Evolutionary conservation across 2,797 vertebrate genomes (phyloP), one percentile per base, ranked within the genome.

Genomic region (Taeniopygia guttata): DNA sequence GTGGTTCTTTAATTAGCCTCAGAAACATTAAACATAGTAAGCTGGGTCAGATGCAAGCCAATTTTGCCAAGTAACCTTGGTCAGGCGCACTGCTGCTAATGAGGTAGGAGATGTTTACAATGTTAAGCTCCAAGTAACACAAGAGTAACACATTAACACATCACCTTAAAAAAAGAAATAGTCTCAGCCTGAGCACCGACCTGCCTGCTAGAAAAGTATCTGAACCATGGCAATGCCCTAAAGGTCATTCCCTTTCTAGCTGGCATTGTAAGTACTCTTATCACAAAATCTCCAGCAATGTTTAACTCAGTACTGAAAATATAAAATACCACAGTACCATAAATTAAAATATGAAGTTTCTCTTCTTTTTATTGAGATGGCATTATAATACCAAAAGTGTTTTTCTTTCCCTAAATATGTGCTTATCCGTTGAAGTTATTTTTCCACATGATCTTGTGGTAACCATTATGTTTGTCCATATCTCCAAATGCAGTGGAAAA

Each of bases 281-380:
- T 91, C 94, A 81, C 52, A 60, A 59, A 69, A 90, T 88, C 86
- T 69, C 69, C 63, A 82, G 63, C 80, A 96, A 96, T 95, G 82
- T 94, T 96, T 95, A 95, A 93, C 92, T 54, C 55, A 54, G 62
- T 49, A 45, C 45, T 16, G 40, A 54, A 69, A 91, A 74, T 22
- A 77, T 3, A 51, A 91, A 89, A 88, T 62, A 76, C 83, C 29
- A 25, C 73, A 34, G 40, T 51, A 43, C 51, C 29, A 45, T 48
- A 66, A 83, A 66, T 46, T 62, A 56, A 58, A 90, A 78, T 3
- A 55, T 25, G 8, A 62, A 67, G 40, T n/a, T 84, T 45, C 43
- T 68, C 9, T 62, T 87, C 13, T 68, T 84, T 87, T 52, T 40
- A 60, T 56, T 70, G 43, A 81, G 63, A 48, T 58, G 60, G 16